Evolutionary conservation across 1,140 invertebrate species (phyloP), one percentile per base, ranked within the genome.

Genomic region (Anastatus disparis): DNA sequence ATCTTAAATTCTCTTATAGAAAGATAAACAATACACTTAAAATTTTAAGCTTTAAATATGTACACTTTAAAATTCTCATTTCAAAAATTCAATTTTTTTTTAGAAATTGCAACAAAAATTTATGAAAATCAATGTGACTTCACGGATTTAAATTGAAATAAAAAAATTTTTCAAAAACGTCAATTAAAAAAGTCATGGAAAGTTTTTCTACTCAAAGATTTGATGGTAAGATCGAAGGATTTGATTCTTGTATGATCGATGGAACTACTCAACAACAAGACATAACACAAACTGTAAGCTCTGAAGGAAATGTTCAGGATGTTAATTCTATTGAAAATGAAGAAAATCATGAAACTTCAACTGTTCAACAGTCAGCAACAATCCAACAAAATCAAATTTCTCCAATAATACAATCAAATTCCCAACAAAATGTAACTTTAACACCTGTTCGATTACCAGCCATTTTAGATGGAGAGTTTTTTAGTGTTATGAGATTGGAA

Each of bases 401-500:
- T 0, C 77, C 77, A 8, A 46, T 70, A 26, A 65, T 82, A 17
- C 81, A 82, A 42, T 70, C 78, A 7, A 81, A 79, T 70, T 24
- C 69, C 20, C 79, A 80, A 29, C 79, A 77, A 29, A 84, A 79
- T 31, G 74, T 82, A 64, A 81, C 79, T 3, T 75, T 86, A 15
- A 86, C 84, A 42, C 81, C 85, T 31, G 76, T 86, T 42, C 73
- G 85, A 76, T 74, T 86, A 55, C 85, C 85, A 24, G 84, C 85
- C n/a, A 82, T 86, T 71, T 68, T 86, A 6, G 85, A 86, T 74
- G 84, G 85, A 40, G 85, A 86, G 70, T 86, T 84, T 59, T 86
- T 86, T 58, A 77, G 75, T 22, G 84, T 86, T 20, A 81, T 83
- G 20, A 79, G 82, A 69, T 78, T 86, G 15, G 83, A 85, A 55